Evolutionary conservation across 2,113 vertebrate species (phyloP), one percentile per base, ranked within the genome.

Genomic region (Delphinus delphis): DNA sequence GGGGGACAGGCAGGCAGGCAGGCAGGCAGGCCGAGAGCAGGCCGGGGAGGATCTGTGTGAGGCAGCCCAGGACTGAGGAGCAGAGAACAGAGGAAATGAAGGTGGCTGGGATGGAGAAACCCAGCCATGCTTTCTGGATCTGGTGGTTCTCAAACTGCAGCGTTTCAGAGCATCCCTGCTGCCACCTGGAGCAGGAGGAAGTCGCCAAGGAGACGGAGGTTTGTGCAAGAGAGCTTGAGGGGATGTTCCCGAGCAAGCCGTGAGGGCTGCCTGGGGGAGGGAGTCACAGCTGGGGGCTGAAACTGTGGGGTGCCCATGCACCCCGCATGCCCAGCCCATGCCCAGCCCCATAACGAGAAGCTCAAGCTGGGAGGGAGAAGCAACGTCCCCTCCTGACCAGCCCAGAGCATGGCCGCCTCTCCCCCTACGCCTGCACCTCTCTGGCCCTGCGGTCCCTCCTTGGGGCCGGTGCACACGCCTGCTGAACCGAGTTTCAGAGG

Each of bases 371-470:
- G 15, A 33, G 21, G 25, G 23, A 14, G 23, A 20, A n/a, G 41
- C n/a, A 36, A 10, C 41, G 21, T 18, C 74, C 9, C 38, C 28
- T 44, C 9, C 58, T 0, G 20, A 26, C 41, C 71, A 5, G 73
- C 36, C 53, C 26, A 7, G 44, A 8, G 55, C 8, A 4, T 1
- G 8, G 20, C n/a, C 0, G 3, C 68, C 44, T 67, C 55, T 6
- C 21, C 44, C 47, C 13, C 4, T 21, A 85, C 26, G 7, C 0
- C 1, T 0, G 2, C 1, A 8, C 36, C 73, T 18, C 0, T 41
- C 8, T 23, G 0, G 0, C 1, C 33, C 47, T 0, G 10, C 1
- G 0, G 4, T 15, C 47, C 67, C 5, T 33, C 33, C 38, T 33
- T 6, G 0, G 53, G 31, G 31, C 47, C 14, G 0, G 6, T 20